phyloP scores from a whole-genome alignment of 2,113 vertebrate genomes.

The Casuarius casuarius region DNA sequence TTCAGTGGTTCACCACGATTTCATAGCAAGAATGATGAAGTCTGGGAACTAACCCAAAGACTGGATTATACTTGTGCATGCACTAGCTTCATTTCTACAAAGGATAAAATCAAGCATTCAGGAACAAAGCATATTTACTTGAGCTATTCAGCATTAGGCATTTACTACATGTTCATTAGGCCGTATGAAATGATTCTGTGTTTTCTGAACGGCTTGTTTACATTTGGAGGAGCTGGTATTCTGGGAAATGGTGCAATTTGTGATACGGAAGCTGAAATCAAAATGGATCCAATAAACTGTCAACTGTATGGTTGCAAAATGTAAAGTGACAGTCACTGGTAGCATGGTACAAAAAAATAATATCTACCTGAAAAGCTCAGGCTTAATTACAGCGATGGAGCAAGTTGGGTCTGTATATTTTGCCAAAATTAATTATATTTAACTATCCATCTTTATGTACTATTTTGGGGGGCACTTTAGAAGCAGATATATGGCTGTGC shows the following conservation, averaged over 20 bases:
- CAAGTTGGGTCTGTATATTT: not conserved
- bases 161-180: not conserved
- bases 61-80: not conserved
- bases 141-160: not conserved
- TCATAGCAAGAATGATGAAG: not conserved
- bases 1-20: not conserved
- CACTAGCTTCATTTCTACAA: not conserved
- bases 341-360: not conserved
- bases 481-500: not conserved
- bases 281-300: not conserved
- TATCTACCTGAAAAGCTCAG: not conserved
- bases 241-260: not conserved
- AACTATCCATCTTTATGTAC: not conserved
- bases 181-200: not conserved
- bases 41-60: not conserved
- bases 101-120: not conserved
- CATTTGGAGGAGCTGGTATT: not conserved
- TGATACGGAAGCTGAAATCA: not conserved
- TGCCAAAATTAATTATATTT: not conserved
- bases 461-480: not conserved
- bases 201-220: not conserved
- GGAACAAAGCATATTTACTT: not conserved
- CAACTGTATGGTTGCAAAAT: not conserved
- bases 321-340: not conserved
- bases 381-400: not conserved